Percentiles rank a stretch among this genome's conserved stretches.
These are phyloP conservation scores for Limosa lapponica DNA, from an alignment of 2,797 vertebrate genomes.

Conservation along the genomic window DNA sequence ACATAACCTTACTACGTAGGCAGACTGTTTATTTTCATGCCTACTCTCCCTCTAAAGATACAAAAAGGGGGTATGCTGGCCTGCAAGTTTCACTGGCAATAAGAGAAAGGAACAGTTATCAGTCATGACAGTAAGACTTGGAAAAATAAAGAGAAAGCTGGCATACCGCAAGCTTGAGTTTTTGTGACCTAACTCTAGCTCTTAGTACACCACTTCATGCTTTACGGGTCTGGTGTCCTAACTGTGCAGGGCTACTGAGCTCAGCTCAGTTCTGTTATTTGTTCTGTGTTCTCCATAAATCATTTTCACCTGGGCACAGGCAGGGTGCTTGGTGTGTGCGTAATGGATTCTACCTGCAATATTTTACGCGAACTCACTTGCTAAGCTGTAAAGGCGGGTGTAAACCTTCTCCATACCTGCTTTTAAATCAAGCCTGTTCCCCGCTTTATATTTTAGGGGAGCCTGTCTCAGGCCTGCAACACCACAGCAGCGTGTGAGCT, in stretches of 20 bases:
- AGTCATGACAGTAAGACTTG: accelerated
- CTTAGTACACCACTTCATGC: background rate
- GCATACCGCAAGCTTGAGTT: background rate
- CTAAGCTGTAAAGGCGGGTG: background rate
- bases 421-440: background rate
- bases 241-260: background rate
- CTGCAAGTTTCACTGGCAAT: accelerated
- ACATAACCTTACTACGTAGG: accelerated
- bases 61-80: accelerated
- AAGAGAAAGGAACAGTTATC: background rate
- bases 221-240: background rate
- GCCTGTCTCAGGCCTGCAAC: background rate
- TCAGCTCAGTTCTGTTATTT: background rate
- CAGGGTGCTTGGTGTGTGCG: accelerated
- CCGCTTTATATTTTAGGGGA: accelerated
- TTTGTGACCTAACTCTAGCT: background rate
- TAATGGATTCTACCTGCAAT: background rate
- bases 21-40: accelerated
- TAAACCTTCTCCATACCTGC: accelerated
- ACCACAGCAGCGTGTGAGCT: accelerated
- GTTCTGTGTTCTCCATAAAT: background rate
- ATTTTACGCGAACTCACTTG: accelerated
- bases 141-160: background rate
- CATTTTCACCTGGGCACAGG: background rate
- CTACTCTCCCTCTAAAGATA: accelerated